These are phyloP conservation scores for Gobionotothen gibberifrons DNA, from an alignment of 2,797 vertebrate species.

Conservation along the genomic window DNA sequence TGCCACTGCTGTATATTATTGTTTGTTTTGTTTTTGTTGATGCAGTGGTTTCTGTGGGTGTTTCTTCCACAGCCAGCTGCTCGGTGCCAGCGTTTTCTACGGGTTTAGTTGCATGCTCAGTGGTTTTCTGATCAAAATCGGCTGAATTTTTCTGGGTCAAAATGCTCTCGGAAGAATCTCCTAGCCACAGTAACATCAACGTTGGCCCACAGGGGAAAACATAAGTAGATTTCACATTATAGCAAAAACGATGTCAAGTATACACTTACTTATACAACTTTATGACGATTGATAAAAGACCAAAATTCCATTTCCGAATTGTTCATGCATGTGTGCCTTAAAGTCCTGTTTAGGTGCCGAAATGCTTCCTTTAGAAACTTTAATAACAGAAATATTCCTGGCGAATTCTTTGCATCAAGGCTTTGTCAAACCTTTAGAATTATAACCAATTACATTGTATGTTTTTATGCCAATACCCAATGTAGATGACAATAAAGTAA, in stretches of 20 bases:
- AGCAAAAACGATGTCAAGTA: neutral
- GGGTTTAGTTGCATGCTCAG: slow-evolving; percentile 15
- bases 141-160: slow-evolving; percentile 22
- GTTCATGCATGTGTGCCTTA: too few relatives aligned
- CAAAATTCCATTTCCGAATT: too few relatives aligned
- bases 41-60: slow-evolving; percentile 44
- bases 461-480: too few relatives aligned
- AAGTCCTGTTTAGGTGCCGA: too few relatives aligned
- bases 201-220: neutral
- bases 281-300: neutral
- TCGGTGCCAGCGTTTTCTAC: slow-evolving; percentile 10
- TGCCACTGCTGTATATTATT: neutral
- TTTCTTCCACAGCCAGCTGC: slow-evolving; percentile 22
- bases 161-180: slow-evolving; percentile 3
- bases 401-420: too few relatives aligned
- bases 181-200: neutral
- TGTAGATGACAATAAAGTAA: too few relatives aligned
- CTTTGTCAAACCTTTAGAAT: too few relatives aligned
- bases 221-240: neutral
- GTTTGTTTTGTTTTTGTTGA: slow-evolving; percentile 32
- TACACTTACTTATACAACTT: neutral
- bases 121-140: slow-evolving; percentile 40
- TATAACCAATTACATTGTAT: too few relatives aligned
- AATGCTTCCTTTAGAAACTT: too few relatives aligned
- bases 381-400: too few relatives aligned